These are phyloP conservation scores for Epizoanthus rinbou DNA, from an alignment of 92 coral and sea anemone genomes.

Conservation along the genomic window DNA sequence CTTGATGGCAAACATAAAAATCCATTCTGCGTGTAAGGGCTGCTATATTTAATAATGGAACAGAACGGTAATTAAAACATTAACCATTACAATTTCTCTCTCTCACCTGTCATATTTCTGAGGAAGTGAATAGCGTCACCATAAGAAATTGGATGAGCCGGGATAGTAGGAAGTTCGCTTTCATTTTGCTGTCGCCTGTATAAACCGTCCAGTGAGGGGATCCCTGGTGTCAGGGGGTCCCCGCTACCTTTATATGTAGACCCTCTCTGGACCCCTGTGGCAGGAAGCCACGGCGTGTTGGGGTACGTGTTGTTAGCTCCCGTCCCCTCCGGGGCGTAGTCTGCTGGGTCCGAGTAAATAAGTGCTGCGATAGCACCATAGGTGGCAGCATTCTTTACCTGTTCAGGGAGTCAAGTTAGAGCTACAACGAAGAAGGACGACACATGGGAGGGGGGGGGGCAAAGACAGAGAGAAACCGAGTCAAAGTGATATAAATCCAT, in stretches of 20 bases:
- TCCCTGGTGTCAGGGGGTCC: constrained; percentile 93
- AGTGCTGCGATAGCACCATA: constrained; percentile 88
- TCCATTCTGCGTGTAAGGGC: no score
- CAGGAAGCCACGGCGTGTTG: constrained; percentile 80
- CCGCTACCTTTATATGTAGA: constrained; percentile 73
- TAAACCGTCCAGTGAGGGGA: constrained; percentile 81
- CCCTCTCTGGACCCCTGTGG: constrained; percentile 90
- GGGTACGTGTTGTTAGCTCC: constrained; percentile 69
- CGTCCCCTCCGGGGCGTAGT: constrained; percentile 70
- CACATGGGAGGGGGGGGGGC: not conserved
- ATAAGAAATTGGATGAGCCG: constrained; percentile 93
- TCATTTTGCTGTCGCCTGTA: constrained; percentile 58
- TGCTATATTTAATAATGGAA: no score
- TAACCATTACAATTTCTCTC: no score
- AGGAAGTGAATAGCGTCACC: constrained; percentile 90
- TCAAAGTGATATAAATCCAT: not conserved
- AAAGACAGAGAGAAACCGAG: no score
- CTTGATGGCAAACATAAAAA: no score
- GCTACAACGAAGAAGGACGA: not conserved
- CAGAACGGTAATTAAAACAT: not conserved
- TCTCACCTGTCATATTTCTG: constrained; percentile 46
- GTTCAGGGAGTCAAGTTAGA: not conserved
- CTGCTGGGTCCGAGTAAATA: constrained; percentile 86
- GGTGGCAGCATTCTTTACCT: constrained; percentile 81
- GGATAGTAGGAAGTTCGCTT: constrained; percentile 82